Evolutionary conservation across 2,888 invertebrate genomes (phyloP), one percentile per base, ranked within the genome.

Genomic region (Podabrus alpinus): DNA sequence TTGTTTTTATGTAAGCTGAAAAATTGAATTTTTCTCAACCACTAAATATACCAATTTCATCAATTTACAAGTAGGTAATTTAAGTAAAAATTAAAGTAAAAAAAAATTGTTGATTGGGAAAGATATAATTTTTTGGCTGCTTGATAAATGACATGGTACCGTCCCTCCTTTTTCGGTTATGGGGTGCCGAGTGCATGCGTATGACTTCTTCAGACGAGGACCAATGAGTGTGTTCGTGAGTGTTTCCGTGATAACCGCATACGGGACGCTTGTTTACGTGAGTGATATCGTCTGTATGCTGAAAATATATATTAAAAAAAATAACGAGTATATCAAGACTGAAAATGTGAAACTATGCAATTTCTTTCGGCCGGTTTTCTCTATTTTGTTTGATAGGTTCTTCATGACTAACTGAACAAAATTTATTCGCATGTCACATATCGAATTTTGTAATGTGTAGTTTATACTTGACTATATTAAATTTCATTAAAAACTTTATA

Each of bases 111-210:
- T 73, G 69, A 68, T 73, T 60, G 19, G n/a, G 70, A 69, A 69
- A 7, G 61, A 62, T 15, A 29, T 19, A 66, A 61, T 62, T 45
- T 45, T 45, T 71, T 67, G 69, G 71, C 70, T 60, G 24, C 73
- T 61, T 68, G 69, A 74, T 67, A 77, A 70, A 72, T 82, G 84
- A 84, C 84, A 84, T 84, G 84, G 84, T 84, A 81, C 81, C 81
- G 82, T 83, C 81, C 81, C 82, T 83, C 80, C 78, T 80, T 81
- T 77, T 82, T 82, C 81, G 81, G 80, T 82, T 83, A 79, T 80
- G 84, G 84, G 85, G 84, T 85, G 85, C 85, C 83, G 85, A 83
- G 80, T 84, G 84, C 80, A 80, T 84, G 85, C 80, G 79, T 81
- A 78, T 77, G 77, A 77, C 74, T 72, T 69, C 62, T 76, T 76